These are phyloP conservation scores for Andrena bicolor DNA, from an alignment of 2,888 invertebrate species.

Conservation along the genomic window DNA sequence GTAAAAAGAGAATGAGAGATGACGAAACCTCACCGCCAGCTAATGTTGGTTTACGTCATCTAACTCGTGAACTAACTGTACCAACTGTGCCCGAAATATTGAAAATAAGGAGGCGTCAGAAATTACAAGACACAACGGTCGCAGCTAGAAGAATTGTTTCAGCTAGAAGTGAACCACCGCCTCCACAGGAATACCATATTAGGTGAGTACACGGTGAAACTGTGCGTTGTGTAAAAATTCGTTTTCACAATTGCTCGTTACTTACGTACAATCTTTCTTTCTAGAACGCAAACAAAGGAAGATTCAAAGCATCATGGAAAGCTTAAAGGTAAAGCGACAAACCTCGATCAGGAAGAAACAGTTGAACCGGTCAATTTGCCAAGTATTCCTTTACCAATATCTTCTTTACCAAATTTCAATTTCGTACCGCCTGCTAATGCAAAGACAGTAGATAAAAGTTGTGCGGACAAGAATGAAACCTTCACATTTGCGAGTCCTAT, in stretches of 20 bases:
- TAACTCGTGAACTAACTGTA: constrained; percentile 86
- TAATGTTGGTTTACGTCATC: constrained; percentile 81
- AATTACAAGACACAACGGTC: constrained; percentile 88
- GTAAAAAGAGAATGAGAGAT: constrained; percentile 73
- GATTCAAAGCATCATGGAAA: constrained; percentile 84
- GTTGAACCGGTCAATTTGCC: constrained; percentile 86
- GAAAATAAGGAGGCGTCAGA: constrained; percentile 87
- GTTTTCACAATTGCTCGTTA: background rate
- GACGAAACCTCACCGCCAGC: constrained; percentile 68
- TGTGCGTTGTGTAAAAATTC: background rate
- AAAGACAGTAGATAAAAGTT: constrained; percentile 53
- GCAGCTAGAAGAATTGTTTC: constrained; percentile 88
- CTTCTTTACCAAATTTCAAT: constrained; percentile 87
- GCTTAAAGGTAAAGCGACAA: constrained; percentile 82
- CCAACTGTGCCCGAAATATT: constrained; percentile 89
- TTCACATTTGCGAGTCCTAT: constrained; percentile 85
- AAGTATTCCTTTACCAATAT: constrained; percentile 86
- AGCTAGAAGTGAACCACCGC: constrained; percentile 75
- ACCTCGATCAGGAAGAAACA: constrained; percentile 83
- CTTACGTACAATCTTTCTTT: constrained; percentile 26
- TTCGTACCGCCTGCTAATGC: constrained; percentile 84
- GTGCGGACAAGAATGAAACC: constrained; percentile 59
- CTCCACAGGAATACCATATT: constrained; percentile 80
- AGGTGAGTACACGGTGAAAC: constrained; percentile 68
- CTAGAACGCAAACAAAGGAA: constrained; percentile 77